Evolutionary conservation across 1,140 invertebrate species (phyloP).

Genomic region (Cataglyphis hispanica): DNA sequence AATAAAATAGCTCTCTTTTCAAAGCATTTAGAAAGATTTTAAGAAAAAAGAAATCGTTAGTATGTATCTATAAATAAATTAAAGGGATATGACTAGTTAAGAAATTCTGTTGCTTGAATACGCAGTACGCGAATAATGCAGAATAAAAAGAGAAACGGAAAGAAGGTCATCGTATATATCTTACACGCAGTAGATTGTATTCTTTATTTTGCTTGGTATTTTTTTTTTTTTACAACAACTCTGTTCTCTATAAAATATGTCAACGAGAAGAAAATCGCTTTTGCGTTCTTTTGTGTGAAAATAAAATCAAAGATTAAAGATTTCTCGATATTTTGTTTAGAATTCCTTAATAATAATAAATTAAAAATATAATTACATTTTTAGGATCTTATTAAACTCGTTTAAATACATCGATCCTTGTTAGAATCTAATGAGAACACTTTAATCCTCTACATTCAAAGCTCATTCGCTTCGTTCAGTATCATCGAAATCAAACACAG

Average conservation of each 20-base stretch:
- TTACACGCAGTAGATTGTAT: slow-evolving; percentile 57
- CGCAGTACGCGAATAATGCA: neutral
- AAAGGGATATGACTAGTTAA: neutral
- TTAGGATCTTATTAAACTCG: neutral
- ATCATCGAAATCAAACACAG: neutral
- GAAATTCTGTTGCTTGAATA: neutral
- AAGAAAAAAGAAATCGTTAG: neutral
- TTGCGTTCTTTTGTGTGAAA: slow-evolving; percentile 25
- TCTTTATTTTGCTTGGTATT: slow-evolving; percentile 47
- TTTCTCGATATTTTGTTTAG: neutral
- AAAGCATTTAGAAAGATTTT: neutral
- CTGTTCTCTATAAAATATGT: neutral
- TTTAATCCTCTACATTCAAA: neutral
- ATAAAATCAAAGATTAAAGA: slow-evolving; percentile 16
- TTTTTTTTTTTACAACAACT: slow-evolving; percentile 59
- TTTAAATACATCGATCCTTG: neutral
- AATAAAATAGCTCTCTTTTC: neutral
- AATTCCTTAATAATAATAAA: neutral
- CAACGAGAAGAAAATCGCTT: neutral
- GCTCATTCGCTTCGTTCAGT: neutral
- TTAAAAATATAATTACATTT: neutral
- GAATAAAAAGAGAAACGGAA: slow-evolving; percentile 36
- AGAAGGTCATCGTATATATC: slow-evolving; percentile 58
- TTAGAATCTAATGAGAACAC: neutral
- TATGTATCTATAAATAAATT: neutral